Evolutionary conservation across 2,797 vertebrate genomes (phyloP).

Genomic region (Morelia viridis): DNA sequence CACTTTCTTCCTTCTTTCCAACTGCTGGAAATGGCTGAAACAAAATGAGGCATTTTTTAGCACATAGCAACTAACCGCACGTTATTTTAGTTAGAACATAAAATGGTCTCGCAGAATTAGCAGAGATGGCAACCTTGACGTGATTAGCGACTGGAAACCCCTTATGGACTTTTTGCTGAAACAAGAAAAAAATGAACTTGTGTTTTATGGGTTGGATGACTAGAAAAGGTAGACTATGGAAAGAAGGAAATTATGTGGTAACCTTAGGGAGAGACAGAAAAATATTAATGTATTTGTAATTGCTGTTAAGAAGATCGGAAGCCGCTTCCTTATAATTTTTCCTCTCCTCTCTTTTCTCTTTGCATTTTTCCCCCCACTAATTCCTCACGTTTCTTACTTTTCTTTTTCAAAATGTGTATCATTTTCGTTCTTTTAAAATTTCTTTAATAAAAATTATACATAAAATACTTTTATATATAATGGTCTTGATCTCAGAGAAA

Average conservation of each 20-base stretch:
- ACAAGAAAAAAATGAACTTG: neutral
- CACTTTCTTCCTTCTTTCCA: neutral
- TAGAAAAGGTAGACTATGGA: neutral
- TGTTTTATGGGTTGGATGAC: neutral
- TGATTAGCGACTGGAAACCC: neutral
- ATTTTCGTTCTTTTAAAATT: neutral
- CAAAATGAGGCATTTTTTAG: neutral
- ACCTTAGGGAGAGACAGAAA: neutral
- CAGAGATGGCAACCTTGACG: neutral
- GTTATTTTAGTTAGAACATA: neutral
- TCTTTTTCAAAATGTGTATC: neutral
- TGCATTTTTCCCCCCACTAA: neutral
- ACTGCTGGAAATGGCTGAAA: neutral
- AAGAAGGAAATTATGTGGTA: neutral
- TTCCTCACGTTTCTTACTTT: neutral
- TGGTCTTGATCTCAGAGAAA: neutral
- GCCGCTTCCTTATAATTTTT: neutral
- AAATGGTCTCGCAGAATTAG: neutral
- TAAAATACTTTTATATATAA: conserved; percentile 30
- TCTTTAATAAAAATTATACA: neutral
- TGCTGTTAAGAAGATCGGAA: neutral
- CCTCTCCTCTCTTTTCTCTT: neutral
- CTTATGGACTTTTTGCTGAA: neutral
- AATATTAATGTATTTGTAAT: neutral
- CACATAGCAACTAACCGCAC: neutral